Evolutionary conservation across 1,140 invertebrate genomes (phyloP).

Genomic region (Tenebrio molitor): DNA sequence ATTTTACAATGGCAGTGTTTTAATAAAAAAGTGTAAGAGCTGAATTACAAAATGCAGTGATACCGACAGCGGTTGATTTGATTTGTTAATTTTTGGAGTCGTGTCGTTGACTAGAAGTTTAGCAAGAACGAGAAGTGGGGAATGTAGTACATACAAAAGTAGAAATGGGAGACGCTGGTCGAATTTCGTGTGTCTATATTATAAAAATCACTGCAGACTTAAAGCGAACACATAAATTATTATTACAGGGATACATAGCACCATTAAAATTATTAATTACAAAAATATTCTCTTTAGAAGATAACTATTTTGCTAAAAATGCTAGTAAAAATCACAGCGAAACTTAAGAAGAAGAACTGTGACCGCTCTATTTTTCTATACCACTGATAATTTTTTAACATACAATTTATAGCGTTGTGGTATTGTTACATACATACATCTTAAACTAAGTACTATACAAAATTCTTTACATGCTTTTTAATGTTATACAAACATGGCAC

Average conservation of each 20-base stretch:
- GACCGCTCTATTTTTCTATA: constrained; percentile 41
- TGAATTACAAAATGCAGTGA: constrained; percentile 46
- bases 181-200: constrained; percentile 1
- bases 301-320: constrained; percentile 43
- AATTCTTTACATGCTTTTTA: constrained; percentile 61
- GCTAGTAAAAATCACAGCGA: constrained; percentile 44
- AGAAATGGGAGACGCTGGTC: constrained; percentile 16
- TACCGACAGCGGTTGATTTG: constrained; percentile 6
- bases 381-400: constrained; percentile 20
- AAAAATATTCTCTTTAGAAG: constrained; percentile 58
- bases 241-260: constrained; percentile 55
- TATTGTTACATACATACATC: constrained; percentile 60
- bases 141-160: constrained; percentile 47
- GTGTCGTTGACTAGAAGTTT: constrained; percentile 51
- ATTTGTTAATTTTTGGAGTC: constrained; percentile 4
- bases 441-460: constrained; percentile 63
- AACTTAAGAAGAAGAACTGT: constrained; percentile 35
- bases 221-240: constrained; percentile 52
- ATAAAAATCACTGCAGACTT: constrained; percentile 47
- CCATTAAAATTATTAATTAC: constrained; percentile 60
- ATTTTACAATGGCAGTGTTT: constrained; percentile 60
- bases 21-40: constrained; percentile 43
- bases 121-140: constrained; percentile 40
- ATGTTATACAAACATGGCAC: constrained; percentile 62
- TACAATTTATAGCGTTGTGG: constrained; percentile 26